These are phyloP conservation scores for Sander lucioperca DNA, from an alignment of 2,113 vertebrate species.

Conservation along the genomic window DNA sequence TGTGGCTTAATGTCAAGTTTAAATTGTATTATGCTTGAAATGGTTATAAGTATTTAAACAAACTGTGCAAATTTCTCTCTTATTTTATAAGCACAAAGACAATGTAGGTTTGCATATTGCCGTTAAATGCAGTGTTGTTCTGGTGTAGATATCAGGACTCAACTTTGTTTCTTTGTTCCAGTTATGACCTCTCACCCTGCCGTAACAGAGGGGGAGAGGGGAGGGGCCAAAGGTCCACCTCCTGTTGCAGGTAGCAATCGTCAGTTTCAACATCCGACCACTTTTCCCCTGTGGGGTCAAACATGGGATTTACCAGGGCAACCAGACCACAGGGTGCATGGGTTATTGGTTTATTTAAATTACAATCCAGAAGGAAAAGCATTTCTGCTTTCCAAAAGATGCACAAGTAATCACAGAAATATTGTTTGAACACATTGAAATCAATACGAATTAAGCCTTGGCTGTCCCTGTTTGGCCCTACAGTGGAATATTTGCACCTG, in stretches of 20 bases:
- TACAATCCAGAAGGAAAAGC: slow-evolving; percentile 19
- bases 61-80: not conserved
- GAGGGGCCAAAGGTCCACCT: slow-evolving; percentile 41
- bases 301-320: slow-evolving; percentile 22
- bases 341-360: slow-evolving; percentile 45
- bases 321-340: slow-evolving; percentile 30
- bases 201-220: not conserved
- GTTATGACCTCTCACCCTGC: slow-evolving; percentile 37
- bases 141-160: slow-evolving; percentile 43
- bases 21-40: slow-evolving; percentile 30
- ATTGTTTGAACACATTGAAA: slow-evolving; percentile 45
- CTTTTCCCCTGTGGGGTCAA: slow-evolving; percentile 32
- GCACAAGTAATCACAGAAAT: slow-evolving; percentile 60
- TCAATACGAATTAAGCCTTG: slow-evolving; percentile 44
- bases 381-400: slow-evolving; percentile 33
- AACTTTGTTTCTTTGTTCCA: slow-evolving; percentile 8
- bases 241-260: slow-evolving; percentile 44
- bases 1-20: slow-evolving; percentile 51
- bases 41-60: slow-evolving; percentile 41
- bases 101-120: slow-evolving; percentile 30
- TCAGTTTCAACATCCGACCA: slow-evolving; percentile 24
- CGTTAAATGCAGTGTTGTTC: slow-evolving; percentile 39
- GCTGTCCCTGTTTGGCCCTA: slow-evolving; percentile 50
- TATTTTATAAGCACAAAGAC: slow-evolving; percentile 28
- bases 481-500: slow-evolving; percentile 51